Conservation (phyloP, 2,888 invertebrate species). For the Synergus gifuensis region DNA sequence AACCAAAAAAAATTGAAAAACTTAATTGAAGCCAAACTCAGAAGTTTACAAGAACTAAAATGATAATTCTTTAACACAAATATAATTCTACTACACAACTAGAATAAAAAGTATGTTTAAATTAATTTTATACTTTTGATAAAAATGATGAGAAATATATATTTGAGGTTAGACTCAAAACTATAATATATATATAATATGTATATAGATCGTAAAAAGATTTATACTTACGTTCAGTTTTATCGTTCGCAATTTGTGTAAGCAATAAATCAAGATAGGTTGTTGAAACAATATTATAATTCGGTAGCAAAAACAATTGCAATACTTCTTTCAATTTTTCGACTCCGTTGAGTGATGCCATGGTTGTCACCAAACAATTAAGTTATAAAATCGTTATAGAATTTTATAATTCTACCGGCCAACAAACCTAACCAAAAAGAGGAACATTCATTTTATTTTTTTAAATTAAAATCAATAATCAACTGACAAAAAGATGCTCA, state of each 20-base stretch:
- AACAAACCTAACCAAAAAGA: too few species aligned
- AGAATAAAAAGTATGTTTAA: background rate
- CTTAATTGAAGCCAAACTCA: too few species aligned
- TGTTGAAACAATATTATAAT: slow-evolving; percentile 79
- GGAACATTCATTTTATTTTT: too few species aligned
- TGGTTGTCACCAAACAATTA: slow-evolving; percentile 47
- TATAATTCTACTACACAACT: background rate
- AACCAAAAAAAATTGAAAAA: background rate
- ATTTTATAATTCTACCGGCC: too few species aligned
- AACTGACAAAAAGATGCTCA: too few species aligned
- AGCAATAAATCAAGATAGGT: slow-evolving; percentile 74
- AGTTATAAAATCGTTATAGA: too few species aligned
- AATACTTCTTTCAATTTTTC: slow-evolving; percentile 81
- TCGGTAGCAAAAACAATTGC: slow-evolving; percentile 80
- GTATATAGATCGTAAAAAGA: background rate
- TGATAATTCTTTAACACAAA: background rate
- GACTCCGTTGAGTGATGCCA: slow-evolving; percentile 65
- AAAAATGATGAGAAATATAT: slow-evolving; percentile 6
- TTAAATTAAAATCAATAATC: too few species aligned
- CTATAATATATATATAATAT: too few species aligned
- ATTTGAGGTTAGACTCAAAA: slow-evolving; percentile 43
- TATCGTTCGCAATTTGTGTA: slow-evolving; percentile 66
- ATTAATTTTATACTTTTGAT: background rate
- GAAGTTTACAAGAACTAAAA: background rate
- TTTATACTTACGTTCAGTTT: slow-evolving; percentile 60